These are phyloP conservation scores for Gisinianus flammeolus DNA, from an alignment of 2,888 invertebrate species.

Conservation along the genomic window DNA sequence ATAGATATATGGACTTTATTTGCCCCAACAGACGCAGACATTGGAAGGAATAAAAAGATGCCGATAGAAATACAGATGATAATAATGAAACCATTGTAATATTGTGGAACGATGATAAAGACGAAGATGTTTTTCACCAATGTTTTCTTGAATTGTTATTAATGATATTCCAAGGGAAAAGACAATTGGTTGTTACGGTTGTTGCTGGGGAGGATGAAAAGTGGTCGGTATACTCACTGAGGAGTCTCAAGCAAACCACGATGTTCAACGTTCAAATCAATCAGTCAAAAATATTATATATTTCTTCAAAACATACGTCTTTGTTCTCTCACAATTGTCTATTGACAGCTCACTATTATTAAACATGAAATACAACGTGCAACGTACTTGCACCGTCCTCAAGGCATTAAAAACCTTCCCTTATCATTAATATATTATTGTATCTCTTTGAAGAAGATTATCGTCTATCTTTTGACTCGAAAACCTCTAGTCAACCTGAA, in stretches of 20 bases:
- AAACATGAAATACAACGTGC: neutral
- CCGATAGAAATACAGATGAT: no score
- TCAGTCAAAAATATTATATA: neutral
- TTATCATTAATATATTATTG: neutral
- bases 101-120: no score
- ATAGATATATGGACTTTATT: no score
- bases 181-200: no score
- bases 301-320: neutral
- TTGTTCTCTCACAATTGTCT: neutral
- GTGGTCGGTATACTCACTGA: no score
- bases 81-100: no score
- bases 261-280: neutral
- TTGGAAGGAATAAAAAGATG: no score
- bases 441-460: neutral
- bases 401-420: neutral
- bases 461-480: neutral
- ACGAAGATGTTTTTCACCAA: no score
- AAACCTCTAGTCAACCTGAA: neutral
- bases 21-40: no score
- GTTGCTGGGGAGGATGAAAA: no score
- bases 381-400: neutral
- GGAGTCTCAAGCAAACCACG: neutral
- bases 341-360: constrained; percentile 22
- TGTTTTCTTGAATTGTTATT: no score
- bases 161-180: no score